Evolutionary conservation across 2,797 vertebrate species (phyloP), one percentile per base, ranked within the genome.

Genomic region (Carcharodon carcharias): DNA sequence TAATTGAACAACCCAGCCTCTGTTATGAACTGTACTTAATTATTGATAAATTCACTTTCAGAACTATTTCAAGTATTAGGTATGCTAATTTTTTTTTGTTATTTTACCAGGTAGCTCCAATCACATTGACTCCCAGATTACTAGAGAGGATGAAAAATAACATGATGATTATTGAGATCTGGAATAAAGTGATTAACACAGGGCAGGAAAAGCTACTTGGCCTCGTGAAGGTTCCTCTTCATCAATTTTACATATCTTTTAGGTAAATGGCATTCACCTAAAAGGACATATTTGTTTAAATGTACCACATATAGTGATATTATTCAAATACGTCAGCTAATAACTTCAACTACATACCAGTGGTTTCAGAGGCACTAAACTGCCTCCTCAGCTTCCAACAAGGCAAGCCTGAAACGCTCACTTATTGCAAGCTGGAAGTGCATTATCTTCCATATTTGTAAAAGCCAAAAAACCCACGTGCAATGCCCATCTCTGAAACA

Each of bases 171-270:
- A 98, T 99, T 35, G 99, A 99, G 97, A 98, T 99, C 0, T 99
- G 99, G 99, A 98, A 98, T 97, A 99, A 98, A 97, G 96, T 97
- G 7, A 97, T 97, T 96, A 97, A 96, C 96, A 97, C 98, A 65
- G 97, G 97, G 80, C 97, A 97, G 87, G 99, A 99, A 97, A 97
- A 96, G 65, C 98, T 99, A 40, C 97, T 99, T 0, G 99, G 99
- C 40, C 97, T 99, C 11, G 99, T 98, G 96, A 99, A 99, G 97
- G 98, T 99, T 96, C 99, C 99, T 96, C 98, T 99, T 14, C 99
- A 99, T 96, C 99, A 99, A 97, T 99, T 99, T 97, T 99, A 99
- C 97, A 97, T 99, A 98, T 99, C 99, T 0, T 99, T 99, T 97
- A 99, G 98, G 99, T 98, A 98, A 97, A 96, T 96, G 18, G 18